Percentiles rank a stretch among this genome's conserved stretches.
phyloP scores from a whole-genome alignment of 2,888 invertebrate genomes.

The Glaucopsyche alexis region DNA sequence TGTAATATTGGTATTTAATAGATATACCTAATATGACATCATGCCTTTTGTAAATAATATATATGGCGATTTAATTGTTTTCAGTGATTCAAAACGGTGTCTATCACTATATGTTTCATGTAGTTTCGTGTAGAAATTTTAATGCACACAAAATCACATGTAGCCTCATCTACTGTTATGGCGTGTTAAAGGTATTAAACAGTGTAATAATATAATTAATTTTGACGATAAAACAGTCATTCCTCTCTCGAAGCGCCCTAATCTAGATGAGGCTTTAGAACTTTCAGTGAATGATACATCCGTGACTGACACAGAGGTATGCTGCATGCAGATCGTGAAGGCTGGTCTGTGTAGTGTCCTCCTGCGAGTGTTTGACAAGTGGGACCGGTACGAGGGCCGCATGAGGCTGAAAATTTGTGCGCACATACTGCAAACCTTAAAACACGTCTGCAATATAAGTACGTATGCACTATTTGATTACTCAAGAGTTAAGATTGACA shows the following conservation, averaged over 20 bases:
- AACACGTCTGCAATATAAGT: slow-evolving; percentile 82
- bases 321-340: slow-evolving; percentile 83
- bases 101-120: not conserved
- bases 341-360: slow-evolving; percentile 79
- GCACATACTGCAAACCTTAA: slow-evolving; percentile 79
- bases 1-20: not conserved
- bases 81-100: not conserved
- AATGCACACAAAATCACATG: not conserved
- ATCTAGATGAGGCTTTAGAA: slow-evolving; percentile 41
- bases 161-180: not conserved
- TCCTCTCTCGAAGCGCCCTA: not conserved
- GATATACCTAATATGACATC: not conserved
- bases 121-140: too few relatives aligned
- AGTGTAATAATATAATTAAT: not conserved
- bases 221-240: not conserved
- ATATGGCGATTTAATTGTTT: not conserved
- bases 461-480: slow-evolving; percentile 51
- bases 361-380: slow-evolving; percentile 81
- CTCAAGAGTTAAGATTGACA: not conserved
- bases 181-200: not conserved
- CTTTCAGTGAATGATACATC: slow-evolving; percentile 55
- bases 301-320: slow-evolving; percentile 79
- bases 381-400: slow-evolving; percentile 83
- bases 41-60: slow-evolving; percentile 4
- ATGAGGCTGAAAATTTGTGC: slow-evolving; percentile 82